Base-by-base conservation (phyloP, 2,888 invertebrate genomes). In the Pomacea canaliculata region DNA sequence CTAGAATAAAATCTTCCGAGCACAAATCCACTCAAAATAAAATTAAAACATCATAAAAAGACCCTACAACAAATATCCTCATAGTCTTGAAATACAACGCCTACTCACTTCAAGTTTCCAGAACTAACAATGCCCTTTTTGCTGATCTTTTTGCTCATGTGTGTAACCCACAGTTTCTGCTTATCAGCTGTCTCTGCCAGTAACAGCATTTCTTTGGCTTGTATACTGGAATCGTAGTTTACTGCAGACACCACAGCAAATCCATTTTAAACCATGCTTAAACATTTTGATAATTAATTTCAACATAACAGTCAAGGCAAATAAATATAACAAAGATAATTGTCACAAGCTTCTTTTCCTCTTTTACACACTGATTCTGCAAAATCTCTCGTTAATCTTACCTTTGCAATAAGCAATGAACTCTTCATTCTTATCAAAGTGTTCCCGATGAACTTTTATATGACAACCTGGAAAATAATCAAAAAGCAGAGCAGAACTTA, bases 391-490 rank as follows among this genome's bases (percentile, higher is more conserved):
- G 16, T 16, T 7, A 56, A 56, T 13, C 10, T 76, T 80, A 91
- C 91, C 89, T 90, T 98, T 98, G 93, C 98, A 99, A 70, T 98
- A 97, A 82, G 96, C 96, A 89, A 98, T 94, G 80, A 94, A 94
- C 91, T 96, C 96, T 90, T 95, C 95, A 87, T 94, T 94, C 86
- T 94, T 94, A 87, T 96, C 95, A 91, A 96, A 94, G 93, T 99
- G 99, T 90, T 99, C 98, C 91, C 96, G 96, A 92, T 99, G 99
- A 89, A 99, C 96, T 93, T 98, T 98, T 91, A 97, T 95, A 89
- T 96, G 95, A 92, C 98, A 99, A 84, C 97, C 97, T 95, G 90
- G 56, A 74, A 51, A 56, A 19, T 59, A 37, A 37, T 62, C 23
- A 65, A 37, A 16, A 27, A 9, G 7, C 13, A 68, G n/a, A 56